Evolutionary conservation across 2,797 vertebrate genomes (phyloP).

Genomic region (Tympanoctomys barrerae): DNA sequence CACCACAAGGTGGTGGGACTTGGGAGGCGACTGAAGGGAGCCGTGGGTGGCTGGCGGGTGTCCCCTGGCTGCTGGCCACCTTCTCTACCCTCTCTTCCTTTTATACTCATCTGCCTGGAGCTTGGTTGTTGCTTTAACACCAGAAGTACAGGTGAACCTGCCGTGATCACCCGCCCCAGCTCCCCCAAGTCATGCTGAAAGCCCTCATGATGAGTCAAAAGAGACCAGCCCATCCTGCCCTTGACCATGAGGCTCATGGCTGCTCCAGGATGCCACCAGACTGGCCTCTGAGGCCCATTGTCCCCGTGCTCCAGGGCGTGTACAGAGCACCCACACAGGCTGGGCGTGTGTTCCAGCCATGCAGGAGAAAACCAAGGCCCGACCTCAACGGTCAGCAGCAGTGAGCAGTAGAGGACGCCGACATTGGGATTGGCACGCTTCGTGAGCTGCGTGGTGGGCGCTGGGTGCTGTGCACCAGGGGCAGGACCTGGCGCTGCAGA

Average conservation of each 20-base stretch:
- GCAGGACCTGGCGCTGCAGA: rapidly evolving
- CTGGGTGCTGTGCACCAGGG: not conserved
- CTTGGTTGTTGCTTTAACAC: not conserved
- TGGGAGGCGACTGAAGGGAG: not conserved
- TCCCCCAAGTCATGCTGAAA: not conserved
- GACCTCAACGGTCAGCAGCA: not conserved
- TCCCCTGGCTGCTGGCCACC: not conserved
- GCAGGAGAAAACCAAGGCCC: not conserved
- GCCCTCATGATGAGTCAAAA: not conserved
- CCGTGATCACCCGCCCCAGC: no score
- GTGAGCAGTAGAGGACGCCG: no score
- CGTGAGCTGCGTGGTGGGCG: not conserved
- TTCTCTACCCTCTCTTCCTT: not conserved
- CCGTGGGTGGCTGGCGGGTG: not conserved
- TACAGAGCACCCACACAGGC: no score
- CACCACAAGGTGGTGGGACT: not conserved
- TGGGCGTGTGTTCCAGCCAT: not conserved
- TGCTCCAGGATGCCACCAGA: no score
- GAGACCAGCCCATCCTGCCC: not conserved
- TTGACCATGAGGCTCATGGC: no score
- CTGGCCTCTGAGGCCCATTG: no score
- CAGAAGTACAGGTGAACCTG: not conserved
- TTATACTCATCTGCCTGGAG: not conserved
- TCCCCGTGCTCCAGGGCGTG: not conserved
- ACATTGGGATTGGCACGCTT: not conserved